Percentiles rank a stretch among this genome's conserved stretches.
Evolutionary conservation across 2,797 vertebrate genomes (phyloP).

Genomic region (Aselliscus stoliczkanus): DNA sequence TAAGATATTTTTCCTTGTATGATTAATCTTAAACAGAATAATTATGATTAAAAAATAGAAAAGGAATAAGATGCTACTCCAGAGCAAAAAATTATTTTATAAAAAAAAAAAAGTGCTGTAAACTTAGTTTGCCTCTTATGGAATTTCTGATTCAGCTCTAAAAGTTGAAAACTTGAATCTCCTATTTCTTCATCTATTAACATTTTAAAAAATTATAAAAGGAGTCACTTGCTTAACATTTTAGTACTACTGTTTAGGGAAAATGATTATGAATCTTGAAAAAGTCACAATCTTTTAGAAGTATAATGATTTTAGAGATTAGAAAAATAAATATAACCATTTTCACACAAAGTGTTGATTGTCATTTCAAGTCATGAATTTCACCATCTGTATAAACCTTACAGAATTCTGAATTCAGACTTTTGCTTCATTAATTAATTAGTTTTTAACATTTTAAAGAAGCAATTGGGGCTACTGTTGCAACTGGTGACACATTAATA

Average conservation of each 20-base stretch:
- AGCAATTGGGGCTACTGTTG: neutral
- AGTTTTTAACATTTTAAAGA: neutral
- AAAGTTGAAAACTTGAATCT: conserved; percentile 55
- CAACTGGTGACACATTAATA: neutral
- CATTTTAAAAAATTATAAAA: too few species aligned
- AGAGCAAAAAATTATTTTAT: neutral
- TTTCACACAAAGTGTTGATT: neutral
- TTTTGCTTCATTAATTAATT: neutral
- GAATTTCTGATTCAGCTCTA: conserved; percentile 38
- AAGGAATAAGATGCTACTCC: neutral
- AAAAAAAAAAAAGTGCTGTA: neutral
- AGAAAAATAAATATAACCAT: conserved; percentile 25
- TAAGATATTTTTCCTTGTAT: neutral
- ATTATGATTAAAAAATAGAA: neutral
- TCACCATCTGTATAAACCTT: neutral
- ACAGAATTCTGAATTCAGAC: neutral
- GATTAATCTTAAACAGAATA: neutral
- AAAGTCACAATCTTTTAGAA: neutral
- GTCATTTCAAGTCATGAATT: neutral
- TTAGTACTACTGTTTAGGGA: conserved; percentile 26
- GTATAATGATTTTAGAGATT: neutral
- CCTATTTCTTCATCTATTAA: conserved; percentile 47
- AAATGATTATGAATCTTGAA: neutral
- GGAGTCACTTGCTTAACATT: neutral
- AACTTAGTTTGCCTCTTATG: neutral